Evolutionary conservation across 2,797 vertebrate genomes (phyloP).

Genomic region (Gadopsis bispinosus): DNA sequence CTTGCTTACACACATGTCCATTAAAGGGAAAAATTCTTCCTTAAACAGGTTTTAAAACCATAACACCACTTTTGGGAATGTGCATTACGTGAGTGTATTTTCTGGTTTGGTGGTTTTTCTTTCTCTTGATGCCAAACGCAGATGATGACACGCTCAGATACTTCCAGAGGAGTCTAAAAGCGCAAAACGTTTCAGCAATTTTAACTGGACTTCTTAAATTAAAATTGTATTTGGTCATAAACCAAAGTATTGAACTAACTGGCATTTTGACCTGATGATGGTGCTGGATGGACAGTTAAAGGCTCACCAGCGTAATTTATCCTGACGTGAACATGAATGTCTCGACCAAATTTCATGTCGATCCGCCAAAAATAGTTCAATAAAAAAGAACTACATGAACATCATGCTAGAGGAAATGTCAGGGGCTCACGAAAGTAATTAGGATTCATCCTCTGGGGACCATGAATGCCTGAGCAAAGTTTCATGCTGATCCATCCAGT

Average conservation of each 20-base stretch:
- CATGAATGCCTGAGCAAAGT: background rate
- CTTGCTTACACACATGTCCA: constrained; percentile 10
- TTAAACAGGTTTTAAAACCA: background rate
- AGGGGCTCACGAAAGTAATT: too few species aligned
- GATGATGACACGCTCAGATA: background rate
- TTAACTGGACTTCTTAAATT: too few species aligned
- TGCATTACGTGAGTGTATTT: background rate
- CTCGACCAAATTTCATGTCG: too few species aligned
- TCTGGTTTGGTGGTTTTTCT: background rate
- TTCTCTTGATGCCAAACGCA: background rate
- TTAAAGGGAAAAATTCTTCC: background rate
- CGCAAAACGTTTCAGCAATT: too few species aligned
- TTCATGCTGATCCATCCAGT: background rate
- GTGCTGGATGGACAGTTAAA: background rate
- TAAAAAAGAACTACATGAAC: too few species aligned
- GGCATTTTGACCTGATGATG: background rate
- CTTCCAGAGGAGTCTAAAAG: too few species aligned
- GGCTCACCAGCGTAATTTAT: too few species aligned
- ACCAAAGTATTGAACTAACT: background rate
- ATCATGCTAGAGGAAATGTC: too few species aligned
- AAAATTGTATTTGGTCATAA: too few species aligned
- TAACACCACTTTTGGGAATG: background rate
- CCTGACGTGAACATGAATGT: background rate
- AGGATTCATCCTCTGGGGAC: too few species aligned
- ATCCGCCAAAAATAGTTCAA: too few species aligned